Evolutionary conservation across 2,113 vertebrate genomes (phyloP).

Genomic region (Zosterops pallidus): DNA sequence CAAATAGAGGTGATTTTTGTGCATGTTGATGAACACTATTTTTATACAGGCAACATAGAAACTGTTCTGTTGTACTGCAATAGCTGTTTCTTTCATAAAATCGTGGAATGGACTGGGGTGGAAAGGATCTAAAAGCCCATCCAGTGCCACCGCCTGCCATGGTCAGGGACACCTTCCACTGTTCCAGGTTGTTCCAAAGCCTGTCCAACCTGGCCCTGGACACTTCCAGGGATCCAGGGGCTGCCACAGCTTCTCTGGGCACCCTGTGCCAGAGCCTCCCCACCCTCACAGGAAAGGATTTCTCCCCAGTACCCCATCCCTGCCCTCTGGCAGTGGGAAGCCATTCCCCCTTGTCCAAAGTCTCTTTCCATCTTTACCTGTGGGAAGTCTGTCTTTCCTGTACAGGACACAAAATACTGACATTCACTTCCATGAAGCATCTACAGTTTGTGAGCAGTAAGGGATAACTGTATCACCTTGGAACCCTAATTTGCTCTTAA

Average conservation of each 20-base stretch:
- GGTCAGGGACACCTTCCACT: background rate
- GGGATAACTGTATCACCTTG: background rate
- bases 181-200: background rate
- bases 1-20: background rate
- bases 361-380: background rate
- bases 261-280: fast-evolving
- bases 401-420: background rate
- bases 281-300: background rate
- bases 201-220: fast-evolving
- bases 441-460: background rate
- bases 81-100: background rate
- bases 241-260: background rate
- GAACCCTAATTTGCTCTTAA: background rate
- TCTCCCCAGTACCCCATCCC: no score
- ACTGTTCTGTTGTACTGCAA: background rate
- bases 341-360: background rate
- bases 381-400: background rate
- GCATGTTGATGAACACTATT: background rate
- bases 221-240: background rate
- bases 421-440: background rate
- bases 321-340: background rate
- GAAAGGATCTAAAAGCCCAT: background rate
- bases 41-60: background rate
- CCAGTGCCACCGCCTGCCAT: fast-evolving
- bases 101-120: background rate